Evolutionary conservation across 2,888 invertebrate species (phyloP), one percentile per base, ranked within the genome.

Genomic region (Orthonevra nobilis): DNA sequence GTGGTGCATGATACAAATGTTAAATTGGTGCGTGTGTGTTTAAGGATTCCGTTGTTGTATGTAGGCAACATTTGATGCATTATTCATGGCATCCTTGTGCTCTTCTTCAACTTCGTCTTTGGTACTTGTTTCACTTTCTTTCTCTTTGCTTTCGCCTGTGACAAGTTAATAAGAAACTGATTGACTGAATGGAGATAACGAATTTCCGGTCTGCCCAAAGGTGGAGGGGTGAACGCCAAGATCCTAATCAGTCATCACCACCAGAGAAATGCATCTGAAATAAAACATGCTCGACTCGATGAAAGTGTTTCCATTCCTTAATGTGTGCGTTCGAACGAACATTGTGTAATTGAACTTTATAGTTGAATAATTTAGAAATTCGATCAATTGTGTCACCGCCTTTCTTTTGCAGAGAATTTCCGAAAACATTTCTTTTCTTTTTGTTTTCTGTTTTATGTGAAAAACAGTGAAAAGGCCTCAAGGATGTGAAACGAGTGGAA

Each of bases 81-180:
- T 79, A 79, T 79, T 79, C 73, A 79, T 79, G 50, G 38, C 77
- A 79, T 61, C 60, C 64, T 44, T 36, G 28, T 36, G 46, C n/a
- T n/a, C n/a, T n/a, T n/a, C n/a, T n/a, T n/a, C n/a, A n/a, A n/a
- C 58, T 64, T 48, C 66, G 52, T 54, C 61, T 56, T 48, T 60
- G 30, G 56, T 61, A 66, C 60, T 44, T 46, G 10, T 26, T 56
- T 32, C 66, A 32, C 23, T 68, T 23, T 68, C 66, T 74, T 68
- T 74, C 66, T 74, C 14, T 19, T 40, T 26, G 26, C 44, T 44
- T 48, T 58, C 68, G 15, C 36, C 60, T 64, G 79, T 79, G 82
- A 81, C 81, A 82, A 82, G 74, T 82, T 82, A 81, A 82, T 82
- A 82, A 82, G 79, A 82, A 82, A 68, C 82, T 82, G 82, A 82